Base-by-base conservation (phyloP, 1,140 invertebrate genomes). In the Drosophila pallidifrons region DNA sequence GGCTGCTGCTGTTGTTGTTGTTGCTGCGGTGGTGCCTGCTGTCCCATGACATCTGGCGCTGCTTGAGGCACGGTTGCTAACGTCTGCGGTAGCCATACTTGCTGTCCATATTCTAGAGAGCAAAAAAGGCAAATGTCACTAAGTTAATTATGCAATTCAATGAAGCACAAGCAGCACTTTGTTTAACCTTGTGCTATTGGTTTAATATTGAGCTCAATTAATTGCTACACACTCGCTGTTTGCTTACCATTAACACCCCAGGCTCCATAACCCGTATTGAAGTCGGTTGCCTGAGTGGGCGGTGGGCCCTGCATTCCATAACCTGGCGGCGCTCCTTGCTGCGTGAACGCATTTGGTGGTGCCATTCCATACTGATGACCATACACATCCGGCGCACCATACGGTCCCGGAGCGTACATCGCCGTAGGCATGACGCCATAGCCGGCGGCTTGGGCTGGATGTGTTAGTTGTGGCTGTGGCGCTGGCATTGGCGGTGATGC, bases 171-270 rank as follows among this genome's bases (percentile, higher is more conserved):
- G 20, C 20, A 41, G 10, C 11, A 41, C 38, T 41, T 41, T 11
- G 1, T 11, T 41, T 2, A 41, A 41, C 38, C 10, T 32, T 32
- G 32, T 1, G 6, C 32, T 7, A 8, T 32, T 7, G 32, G 32
- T 5, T 32, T 8, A 7, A 32, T 5, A 8, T 32, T 1, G 5
- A 32, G 32, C 32, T 32, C 32, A 32, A 8, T 11, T 11, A 38
- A 38, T 38, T 32, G 32, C 7, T 8, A 32, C 32, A 32, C 32
- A 38, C 20, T 0, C 20, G 20, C 20, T 38, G 7, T 38, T 46
- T 63, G 32, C 49, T 83, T 51, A 91, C 91, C 91, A 66, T 90
- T 83, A 32, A 82, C 81, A 13, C 73, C 86, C 91, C 89, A 92
- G 5, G 81, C 66, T 7, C 81, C 91, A 41, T 91, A 92, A 13